A percentile compares a stretch with the other conserved stretches of the same genome.
Evolutionary conservation across 2,797 vertebrate species (phyloP).

Genomic region (Telmatherina bonti): DNA sequence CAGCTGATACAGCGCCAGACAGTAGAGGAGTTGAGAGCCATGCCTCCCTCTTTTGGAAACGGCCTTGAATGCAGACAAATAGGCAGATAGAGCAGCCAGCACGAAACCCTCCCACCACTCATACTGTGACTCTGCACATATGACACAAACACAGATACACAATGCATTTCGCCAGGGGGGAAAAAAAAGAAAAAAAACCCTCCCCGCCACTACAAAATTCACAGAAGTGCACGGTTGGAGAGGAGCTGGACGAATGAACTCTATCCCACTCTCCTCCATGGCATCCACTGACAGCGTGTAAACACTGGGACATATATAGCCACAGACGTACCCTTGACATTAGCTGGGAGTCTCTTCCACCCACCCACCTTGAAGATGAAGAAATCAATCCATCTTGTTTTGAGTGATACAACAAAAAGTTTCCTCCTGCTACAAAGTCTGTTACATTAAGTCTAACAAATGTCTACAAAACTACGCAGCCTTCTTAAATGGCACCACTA

Average conservation of each 20-base stretch:
- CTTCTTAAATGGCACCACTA: constrained; percentile 37
- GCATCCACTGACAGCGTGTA: constrained; percentile 79
- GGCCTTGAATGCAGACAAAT: constrained; percentile 80
- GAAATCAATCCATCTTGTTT: constrained; percentile 61
- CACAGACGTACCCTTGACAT: constrained; percentile 84
- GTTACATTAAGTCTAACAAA: constrained; percentile 64
- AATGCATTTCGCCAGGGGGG: constrained; percentile 33
- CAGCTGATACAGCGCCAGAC: constrained; percentile 80
- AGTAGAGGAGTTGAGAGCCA: constrained; percentile 67
- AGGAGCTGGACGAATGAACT: constrained; percentile 63
- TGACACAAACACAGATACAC: constrained; percentile 34
- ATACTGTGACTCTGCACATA: constrained; percentile 57
- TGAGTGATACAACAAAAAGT: constrained; percentile 49
- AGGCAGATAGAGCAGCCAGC: constrained; percentile 60
- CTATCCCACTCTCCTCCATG: constrained; percentile 67
- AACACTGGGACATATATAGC: constrained; percentile 86
- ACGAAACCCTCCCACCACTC: constrained; percentile 54
- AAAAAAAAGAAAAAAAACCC: too few relatives aligned
- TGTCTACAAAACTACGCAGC: constrained; percentile 28
- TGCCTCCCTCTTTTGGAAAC: constrained; percentile 79
- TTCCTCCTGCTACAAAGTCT: constrained; percentile 20
- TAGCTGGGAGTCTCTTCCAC: constrained; percentile 52
- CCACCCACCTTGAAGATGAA: constrained; percentile 46
- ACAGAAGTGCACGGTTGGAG: constrained; percentile 59
- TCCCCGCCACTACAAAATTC: constrained; percentile 52